A percentile compares a stretch with the other conserved stretches of the same genome.
Evolutionary conservation across 2,113 vertebrate genomes (phyloP).

Genomic region (Laticauda laticaudata): DNA sequence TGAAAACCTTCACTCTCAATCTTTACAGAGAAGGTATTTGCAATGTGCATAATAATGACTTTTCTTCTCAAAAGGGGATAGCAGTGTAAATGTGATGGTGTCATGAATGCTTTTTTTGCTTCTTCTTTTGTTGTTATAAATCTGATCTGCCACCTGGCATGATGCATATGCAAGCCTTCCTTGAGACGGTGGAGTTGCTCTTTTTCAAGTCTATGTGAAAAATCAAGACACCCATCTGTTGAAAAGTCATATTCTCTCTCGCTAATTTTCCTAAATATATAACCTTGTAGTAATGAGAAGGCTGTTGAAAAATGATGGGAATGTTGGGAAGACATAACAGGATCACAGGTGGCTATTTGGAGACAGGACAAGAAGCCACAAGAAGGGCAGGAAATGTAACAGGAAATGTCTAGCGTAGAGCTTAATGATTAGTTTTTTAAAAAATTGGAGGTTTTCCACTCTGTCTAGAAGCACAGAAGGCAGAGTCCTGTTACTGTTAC

Average conservation of each 20-base stretch:
- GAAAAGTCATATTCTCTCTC: background rate
- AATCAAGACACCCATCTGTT: conserved; percentile 18
- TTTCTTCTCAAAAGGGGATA: background rate
- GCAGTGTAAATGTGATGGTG: background rate
- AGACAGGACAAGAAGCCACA: conserved; percentile 5
- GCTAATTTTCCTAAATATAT: background rate
- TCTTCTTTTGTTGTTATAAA: background rate
- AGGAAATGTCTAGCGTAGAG: background rate
- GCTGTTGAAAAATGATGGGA: background rate
- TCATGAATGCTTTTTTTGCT: background rate
- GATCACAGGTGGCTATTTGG: background rate
- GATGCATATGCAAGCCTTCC: background rate
- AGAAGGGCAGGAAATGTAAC: background rate
- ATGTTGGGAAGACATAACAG: background rate
- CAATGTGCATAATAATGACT: background rate
- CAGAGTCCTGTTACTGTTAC: background rate
- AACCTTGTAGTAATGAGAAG: background rate
- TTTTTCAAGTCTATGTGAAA: background rate
- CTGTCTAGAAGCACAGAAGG: conserved; percentile 13
- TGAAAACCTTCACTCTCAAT: background rate
- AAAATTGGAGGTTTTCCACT: conserved; percentile 30
- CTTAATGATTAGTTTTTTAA: too few species aligned
- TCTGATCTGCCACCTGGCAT: background rate
- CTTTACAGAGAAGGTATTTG: background rate
- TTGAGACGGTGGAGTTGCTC: background rate